These are phyloP conservation scores for Drosophila lutescens DNA, from an alignment of 2,888 invertebrate species.

Conservation along the genomic window DNA sequence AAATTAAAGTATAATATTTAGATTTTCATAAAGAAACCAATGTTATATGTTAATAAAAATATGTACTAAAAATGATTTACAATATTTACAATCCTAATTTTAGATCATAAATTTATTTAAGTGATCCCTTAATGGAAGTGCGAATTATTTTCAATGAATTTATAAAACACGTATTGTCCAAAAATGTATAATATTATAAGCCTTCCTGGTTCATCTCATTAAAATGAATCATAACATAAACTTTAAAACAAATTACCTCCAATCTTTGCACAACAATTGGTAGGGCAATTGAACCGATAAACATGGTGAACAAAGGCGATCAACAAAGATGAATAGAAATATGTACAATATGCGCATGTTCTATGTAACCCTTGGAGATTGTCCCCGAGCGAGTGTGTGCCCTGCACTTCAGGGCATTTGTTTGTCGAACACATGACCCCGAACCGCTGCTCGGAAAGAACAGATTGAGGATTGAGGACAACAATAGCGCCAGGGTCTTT, in stretches of 20 bases:
- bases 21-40: too few relatives aligned
- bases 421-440: slow-evolving; percentile 56
- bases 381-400: slow-evolving; percentile 29
- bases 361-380: slow-evolving; percentile 33
- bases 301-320: slow-evolving; percentile 43
- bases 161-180: too few relatives aligned
- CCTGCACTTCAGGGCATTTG: slow-evolving; percentile 42
- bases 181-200: too few relatives aligned
- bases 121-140: too few relatives aligned
- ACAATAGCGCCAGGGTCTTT: slow-evolving; percentile 69
- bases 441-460: neutral
- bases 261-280: slow-evolving; percentile 25
- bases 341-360: slow-evolving; percentile 26
- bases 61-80: too few relatives aligned
- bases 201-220: neutral
- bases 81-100: too few relatives aligned
- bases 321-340: slow-evolving; percentile 28
- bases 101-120: too few relatives aligned
- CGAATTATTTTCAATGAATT: too few relatives aligned
- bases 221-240: slow-evolving; percentile 18
- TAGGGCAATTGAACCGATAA: slow-evolving; percentile 44
- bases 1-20: too few relatives aligned
- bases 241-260: slow-evolving; percentile 38
- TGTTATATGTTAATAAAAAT: too few relatives aligned
- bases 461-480: slow-evolving; percentile 38